Evolutionary conservation across 2,797 vertebrate genomes (phyloP), one percentile per base, ranked within the genome.

Genomic region (Xiphorhynchus erythropygius): DNA sequence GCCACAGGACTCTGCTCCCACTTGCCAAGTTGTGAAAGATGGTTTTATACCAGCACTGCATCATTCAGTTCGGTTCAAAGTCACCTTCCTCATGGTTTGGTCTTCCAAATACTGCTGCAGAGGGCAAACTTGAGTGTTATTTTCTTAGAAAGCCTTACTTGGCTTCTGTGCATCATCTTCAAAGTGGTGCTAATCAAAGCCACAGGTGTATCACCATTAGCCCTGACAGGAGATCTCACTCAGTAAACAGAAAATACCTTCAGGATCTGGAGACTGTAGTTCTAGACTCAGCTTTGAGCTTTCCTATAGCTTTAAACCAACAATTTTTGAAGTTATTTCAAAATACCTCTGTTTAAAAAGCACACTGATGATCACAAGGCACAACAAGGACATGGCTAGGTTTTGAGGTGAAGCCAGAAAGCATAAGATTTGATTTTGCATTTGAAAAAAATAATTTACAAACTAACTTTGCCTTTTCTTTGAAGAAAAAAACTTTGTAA

Each of bases 381-480:
- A 75, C 57, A 76, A 50, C 4, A 70, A 50, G 44, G 60, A 23
- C n/a, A 30, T 0, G 0, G 21, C 28, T 30, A 78, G 8, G 27
- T 62, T 90, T 92, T 76, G 28, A 68, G 63, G 56, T n/a, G 44
- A 96, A 30, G 22, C 32, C 64, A 81, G 60, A 75, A 74, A 76
- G 30, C 0, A 0, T 11, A 60, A 77, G 35, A 78, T 52, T 64
- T 68, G 18, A 37, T 44, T 77, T 12, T 68, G 49, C 21, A 39
- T 35, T 73, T 91, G 11, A 67, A 87, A 89, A 82, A 69, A 12
- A 3, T 1, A 56, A 79, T 25, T 67, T 60, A 35, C 68, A 90
- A 87, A 57, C 28, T n/a, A 82, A 57, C 41, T 23, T 60, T 25
- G 28, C 17, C 50, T 86, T 78, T 82, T 33, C 47, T 87, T 77